Base-by-base conservation (phyloP, 92 coral and sea anemone genomes). In the Meandrina meandrites region DNA sequence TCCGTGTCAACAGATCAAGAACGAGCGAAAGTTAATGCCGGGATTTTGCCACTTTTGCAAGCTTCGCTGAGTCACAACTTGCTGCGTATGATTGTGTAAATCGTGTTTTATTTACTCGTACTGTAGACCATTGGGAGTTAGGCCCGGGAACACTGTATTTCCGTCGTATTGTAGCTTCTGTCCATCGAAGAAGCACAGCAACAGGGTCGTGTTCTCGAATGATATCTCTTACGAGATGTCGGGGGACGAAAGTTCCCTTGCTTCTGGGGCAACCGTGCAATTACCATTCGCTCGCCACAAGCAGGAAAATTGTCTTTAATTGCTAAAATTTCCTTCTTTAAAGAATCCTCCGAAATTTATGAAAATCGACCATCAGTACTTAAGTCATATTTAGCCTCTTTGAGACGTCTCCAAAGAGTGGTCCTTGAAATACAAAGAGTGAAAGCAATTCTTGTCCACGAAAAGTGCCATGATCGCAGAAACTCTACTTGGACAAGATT, bases 141-240 rank as follows among this genome's bases (percentile, higher is more conserved):
- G 90, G 86, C 32, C 86, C 90, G 36, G 90, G 82, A 27, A 88
- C 86, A 42, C 75, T 81, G 60, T 79, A 87, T 37, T 75, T 82
- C 47, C 81, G 81, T 5, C 76, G 79, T 34, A 1, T 37, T 14
- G 86, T 76, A 57, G 86, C 86, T 56, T 22, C 28, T 32, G 78
- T 72, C 90, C 90, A 87, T 13, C 81, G 81, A 4, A 88, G 81
- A 56, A 60, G 75, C 27, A 80, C 80, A 72, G 67, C 54, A 68
- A 87, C 47, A 16, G 90, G 90, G 40, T 80, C 86, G 8, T 80
- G 81, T 37, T 18, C 70, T 21, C 73, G 30, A 45, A 87, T 80
- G 34, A 47, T 57, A 28, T 74, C 85, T 40, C 90, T 81, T 15
- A 88, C 87, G 0, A 70, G 53, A 54, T 74, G 78, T 12, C 90